Evolutionary conservation across 2,888 invertebrate species (phyloP), one percentile per base, ranked within the genome.

Genomic region (Chironomus riparius): DNA sequence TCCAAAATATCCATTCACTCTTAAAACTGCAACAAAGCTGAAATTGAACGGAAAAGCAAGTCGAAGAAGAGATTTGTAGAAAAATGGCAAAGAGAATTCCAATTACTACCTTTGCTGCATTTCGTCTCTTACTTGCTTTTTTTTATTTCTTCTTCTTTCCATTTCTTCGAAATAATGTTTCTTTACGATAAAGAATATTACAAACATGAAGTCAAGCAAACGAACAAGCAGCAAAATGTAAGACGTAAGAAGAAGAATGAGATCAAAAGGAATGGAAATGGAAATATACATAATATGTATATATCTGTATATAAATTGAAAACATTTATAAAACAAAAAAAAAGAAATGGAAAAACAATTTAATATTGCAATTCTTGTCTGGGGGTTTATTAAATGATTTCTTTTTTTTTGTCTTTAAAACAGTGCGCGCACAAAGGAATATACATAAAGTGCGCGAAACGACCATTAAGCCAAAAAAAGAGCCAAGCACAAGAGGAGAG

Each of bases 361-460:
- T 68, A 68, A 68, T 68, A 68, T 68, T 68, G 68, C 68, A 28
- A 68, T 68, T 68, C 68, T 68, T 68, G 68, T 68, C 68, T 68
- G 68, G 65, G 15, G 21, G 65, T 24, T 24, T 68, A 68, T 68
- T 68, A 68, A 68, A 68, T 68, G 68, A 68, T 47, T 68, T 68
- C 10, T 28, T 28, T 28, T 28, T 28, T 28, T 28, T 28, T 28
- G 6, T 5, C 5, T 28, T 28, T 22, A 65, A 65, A 68, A 47
- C 48, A 70, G 47, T 70, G 12, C 70, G 7, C 48, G 21, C 48
- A 56, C 18, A 56, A 56, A 56, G 4, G 18, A 7, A 15, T 18
- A 56, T 18, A 18, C 50, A 50, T 50, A 50, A 15, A 15, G 18
- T 18, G 22, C 12, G 50, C 21, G 18, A 28, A 48, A 47, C 70